Evolutionary conservation across 35 echinoderm and acorn worm genomes (phyloP), one percentile per base, ranked within the genome.

Genomic region (Patiria miniata): DNA sequence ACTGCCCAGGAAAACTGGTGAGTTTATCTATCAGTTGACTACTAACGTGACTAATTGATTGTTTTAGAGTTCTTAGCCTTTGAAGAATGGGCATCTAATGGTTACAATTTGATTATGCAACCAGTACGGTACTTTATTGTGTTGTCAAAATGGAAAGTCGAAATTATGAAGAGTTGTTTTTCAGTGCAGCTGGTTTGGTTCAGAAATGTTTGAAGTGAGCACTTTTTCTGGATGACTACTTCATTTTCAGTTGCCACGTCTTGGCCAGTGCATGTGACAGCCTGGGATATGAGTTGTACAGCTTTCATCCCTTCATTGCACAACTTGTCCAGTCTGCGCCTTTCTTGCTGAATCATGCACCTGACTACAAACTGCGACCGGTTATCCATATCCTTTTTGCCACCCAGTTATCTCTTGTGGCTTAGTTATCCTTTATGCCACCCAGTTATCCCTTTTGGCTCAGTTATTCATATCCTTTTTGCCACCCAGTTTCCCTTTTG

Each of bases 371-470:
- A 73, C 65, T 73, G 10, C 26, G 65, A 34, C 65, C 65, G 14
- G 34, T 73, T 34, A 26, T 73, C 29, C 65, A 73, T 73, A 73
- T 73, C 65, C 65, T 73, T 73, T 73, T 73, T 47, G 42, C 42
- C n/a, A n/a, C n/a, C n/a, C n/a, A n/a, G n/a, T n/a, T n/a, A n/a
- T n/a, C n/a, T n/a, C n/a, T n/a, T n/a, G n/a, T n/a, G n/a, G n/a
- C n/a, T n/a, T n/a, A n/a, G n/a, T n/a, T n/a, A n/a, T n/a, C n/a
- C n/a, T n/a, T n/a, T n/a, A n/a, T n/a, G n/a, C n/a, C n/a, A n/a
- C n/a, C n/a, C n/a, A n/a, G n/a, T n/a, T n/a, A n/a, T n/a, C n/a
- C n/a, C n/a, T n/a, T n/a, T n/a, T n/a, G n/a, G n/a, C n/a, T n/a
- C n/a, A n/a, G n/a, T n/a, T n/a, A n/a, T n/a, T n/a, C n/a, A n/a